Evolutionary conservation across 1,140 invertebrate genomes (phyloP), one percentile per base, ranked within the genome.

Genomic region (Drosophila takahashii): DNA sequence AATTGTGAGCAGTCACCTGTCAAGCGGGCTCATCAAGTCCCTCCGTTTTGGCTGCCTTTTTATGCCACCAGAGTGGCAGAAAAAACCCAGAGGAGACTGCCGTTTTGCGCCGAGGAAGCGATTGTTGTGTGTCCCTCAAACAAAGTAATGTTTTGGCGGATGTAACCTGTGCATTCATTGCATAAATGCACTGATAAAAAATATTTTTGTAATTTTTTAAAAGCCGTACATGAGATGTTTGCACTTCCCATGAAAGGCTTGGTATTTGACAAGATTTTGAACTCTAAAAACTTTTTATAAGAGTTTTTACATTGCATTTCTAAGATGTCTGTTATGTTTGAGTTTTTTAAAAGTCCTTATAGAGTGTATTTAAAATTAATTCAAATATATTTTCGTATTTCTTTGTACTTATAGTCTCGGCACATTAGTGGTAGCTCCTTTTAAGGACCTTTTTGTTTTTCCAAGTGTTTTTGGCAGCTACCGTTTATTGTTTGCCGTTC

Each of bases 1-100:
- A 74, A 81, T 85, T 81, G 73, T 70, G 44, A 77, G 58, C 81
- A 75, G 61, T 84, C 77, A 86, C 81, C 66, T 73, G 61, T 70
- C 53, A 73, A 42, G 72, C 47, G 22, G 42, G 59, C 70, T 64
- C 71, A 74, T 64, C 71, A 74, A 50, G 53, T 37, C 50, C 50
- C 48, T 45, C 39, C 39, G 15, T 34, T 6, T 41, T 64, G 26
- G n/a, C 29, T 26, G 58, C 44, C 58, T 41, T 39, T 36, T 32
- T 27, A 9, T 27, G 50, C 51, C 36, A 13, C 37, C 59, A 58
- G 41, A 36, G 29, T 36, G 50, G 53, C 52, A 42, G 52, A 51
- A 51, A 51, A 50, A 51, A 59, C 60, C 11, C 9, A 44, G 60
- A 39, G 32, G 22, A 52, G 60, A 58, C 27, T 27, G 36, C n/a